Base-by-base conservation (phyloP, 2,797 vertebrate species). In the Knipowitschia caucasica region DNA sequence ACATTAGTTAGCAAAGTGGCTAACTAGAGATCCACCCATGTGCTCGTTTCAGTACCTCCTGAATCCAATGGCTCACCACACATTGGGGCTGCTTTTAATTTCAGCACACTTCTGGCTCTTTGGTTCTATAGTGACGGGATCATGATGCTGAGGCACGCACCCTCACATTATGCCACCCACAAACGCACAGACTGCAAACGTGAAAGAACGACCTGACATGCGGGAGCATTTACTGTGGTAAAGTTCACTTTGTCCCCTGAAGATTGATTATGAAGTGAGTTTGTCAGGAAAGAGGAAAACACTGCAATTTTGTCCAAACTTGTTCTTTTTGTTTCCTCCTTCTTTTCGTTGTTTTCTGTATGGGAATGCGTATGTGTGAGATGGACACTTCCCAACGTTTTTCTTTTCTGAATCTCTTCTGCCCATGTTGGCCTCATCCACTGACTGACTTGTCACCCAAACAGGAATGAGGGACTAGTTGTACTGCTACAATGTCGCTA, bases 401-500 rank as follows among this genome's bases (percentile, higher is more conserved):
- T 46, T 50, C 56, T 58, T 59, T 69, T 69, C 52, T 29, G 29
- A 30, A 45, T 65, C 62, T 54, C 26, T 58, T 77, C 58, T 61
- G 54, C 70, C 57, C 21, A 39, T 50, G 87, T 90, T 85, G 78
- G 86, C 89, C 91, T 74, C 75, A 89, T 91, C 92, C 93, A 91
- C 91, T 91, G 89, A 93, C 65, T 59, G 63, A 72, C 68, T 67
- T 63, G 69, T 60, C 68, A 53, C 71, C 67, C 71, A 88, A 89
- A 88, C 86, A 86, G 87, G 71, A 88, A 87, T 39, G 90, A 92
- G 91, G 92, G 90, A 68, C 90, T 86, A 86, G 91, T 88, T 85
- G 69, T 87, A 83, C 77, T 53, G 68, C 85, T 86, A 81, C 75
- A 77, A 80, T 71, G 69, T 81, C 80, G 62, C 75, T 83, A 69